These are phyloP conservation scores for Elaphurus davidianus DNA, from an alignment of 2,113 vertebrate species.

Conservation along the genomic window DNA sequence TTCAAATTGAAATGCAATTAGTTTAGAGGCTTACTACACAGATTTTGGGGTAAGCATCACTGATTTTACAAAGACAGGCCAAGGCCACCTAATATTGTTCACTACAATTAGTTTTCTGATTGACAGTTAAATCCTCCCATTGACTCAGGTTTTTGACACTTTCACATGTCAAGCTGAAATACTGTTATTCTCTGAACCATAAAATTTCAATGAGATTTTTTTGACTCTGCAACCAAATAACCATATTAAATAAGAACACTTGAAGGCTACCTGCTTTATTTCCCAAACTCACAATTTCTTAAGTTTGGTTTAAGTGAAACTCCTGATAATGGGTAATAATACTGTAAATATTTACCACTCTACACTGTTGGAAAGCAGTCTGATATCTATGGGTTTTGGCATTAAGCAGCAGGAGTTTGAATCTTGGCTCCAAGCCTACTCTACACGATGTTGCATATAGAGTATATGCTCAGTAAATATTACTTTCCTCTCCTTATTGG, in stretches of 20 bases:
- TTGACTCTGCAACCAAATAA: neutral
- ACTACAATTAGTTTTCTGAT: neutral
- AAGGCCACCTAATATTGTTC: neutral
- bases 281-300: neutral
- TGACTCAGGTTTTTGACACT: constrained; percentile 23
- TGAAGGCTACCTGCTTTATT: neutral
- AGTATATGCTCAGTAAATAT: neutral
- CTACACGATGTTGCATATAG: neutral
- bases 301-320: neutral
- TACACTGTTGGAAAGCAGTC: neutral
- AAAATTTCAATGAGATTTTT: constrained; percentile 21
- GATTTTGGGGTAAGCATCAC: neutral
- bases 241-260: neutral
- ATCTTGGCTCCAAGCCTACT: neutral
- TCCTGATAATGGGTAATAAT: neutral
- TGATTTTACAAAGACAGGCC: neutral
- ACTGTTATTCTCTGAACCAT: constrained; percentile 5
- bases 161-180: constrained; percentile 10
- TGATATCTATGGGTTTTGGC: neutral
- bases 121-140: neutral
- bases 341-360: neutral
- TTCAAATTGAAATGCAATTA: constrained; percentile 61
- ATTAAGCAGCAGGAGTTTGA: neutral
- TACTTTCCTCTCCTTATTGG: neutral
- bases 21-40: constrained; percentile 21